Evolutionary conservation across 1,140 invertebrate genomes (phyloP).

Genomic region (Lerema accius): DNA sequence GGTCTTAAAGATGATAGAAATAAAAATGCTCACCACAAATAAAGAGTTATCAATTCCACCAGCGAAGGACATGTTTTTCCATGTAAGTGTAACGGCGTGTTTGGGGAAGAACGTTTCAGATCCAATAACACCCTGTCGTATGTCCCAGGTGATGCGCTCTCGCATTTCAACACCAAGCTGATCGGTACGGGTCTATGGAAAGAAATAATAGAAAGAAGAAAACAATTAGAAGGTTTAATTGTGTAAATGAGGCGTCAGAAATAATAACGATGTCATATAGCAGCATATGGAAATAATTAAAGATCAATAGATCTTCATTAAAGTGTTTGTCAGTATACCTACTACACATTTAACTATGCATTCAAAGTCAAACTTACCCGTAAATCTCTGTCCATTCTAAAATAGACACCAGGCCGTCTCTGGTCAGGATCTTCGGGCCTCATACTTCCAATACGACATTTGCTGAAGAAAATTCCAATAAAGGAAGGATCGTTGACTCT

Average conservation of each 20-base stretch:
- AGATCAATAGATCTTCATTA: too few relatives aligned
- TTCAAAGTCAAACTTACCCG: too few relatives aligned
- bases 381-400: constrained; percentile 84
- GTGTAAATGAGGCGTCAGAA: too few relatives aligned
- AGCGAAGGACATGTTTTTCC: constrained; percentile 97
- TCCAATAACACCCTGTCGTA: constrained; percentile 95
- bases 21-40: constrained; percentile 84
- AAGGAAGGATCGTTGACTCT: constrained; percentile 94
- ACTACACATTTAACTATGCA: too few relatives aligned
- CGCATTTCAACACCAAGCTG: constrained; percentile 93
- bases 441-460: constrained; percentile 89
- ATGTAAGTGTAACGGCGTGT: constrained; percentile 95
- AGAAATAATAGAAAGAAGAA: not conserved
- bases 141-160: constrained; percentile 94
- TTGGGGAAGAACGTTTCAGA: constrained; percentile 95
- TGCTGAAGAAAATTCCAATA: constrained; percentile 96
- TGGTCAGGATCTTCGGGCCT: constrained; percentile 85
- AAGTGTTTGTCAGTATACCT: too few relatives aligned
- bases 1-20: constrained; percentile 6
- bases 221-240: too few relatives aligned
- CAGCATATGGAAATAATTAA: too few relatives aligned
- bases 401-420: constrained; percentile 90
- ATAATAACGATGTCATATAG: too few relatives aligned
- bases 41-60: constrained; percentile 93
- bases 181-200: constrained; percentile 86